These are phyloP conservation scores for Apamea anceps DNA, from an alignment of 2,888 invertebrate genomes.

Conservation along the genomic window DNA sequence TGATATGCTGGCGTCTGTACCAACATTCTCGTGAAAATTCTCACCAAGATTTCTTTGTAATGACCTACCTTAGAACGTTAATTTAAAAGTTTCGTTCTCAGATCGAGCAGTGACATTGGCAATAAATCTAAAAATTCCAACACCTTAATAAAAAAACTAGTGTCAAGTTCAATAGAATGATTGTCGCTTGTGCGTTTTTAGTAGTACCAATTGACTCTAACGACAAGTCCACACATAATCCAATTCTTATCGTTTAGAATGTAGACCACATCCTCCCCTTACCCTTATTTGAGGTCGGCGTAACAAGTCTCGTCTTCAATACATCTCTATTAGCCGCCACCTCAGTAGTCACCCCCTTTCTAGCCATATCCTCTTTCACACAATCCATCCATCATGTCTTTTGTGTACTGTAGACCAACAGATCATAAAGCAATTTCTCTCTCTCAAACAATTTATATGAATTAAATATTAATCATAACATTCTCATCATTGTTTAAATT, in stretches of 20 bases:
- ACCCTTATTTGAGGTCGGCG: not conserved
- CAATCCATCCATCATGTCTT: constrained; percentile 29
- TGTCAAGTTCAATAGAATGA: constrained; percentile 23
- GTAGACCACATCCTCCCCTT: not conserved
- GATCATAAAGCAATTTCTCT: constrained; percentile 57
- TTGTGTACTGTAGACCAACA: constrained; percentile 18
- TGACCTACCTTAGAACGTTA: not conserved
- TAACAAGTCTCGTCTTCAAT: not conserved
- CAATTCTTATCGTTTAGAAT: not conserved
- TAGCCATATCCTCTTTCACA: not conserved
- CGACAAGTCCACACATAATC: not conserved
- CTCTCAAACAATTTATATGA: constrained; percentile 66
- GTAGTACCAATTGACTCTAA: constrained; percentile 24
- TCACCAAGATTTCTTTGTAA: not conserved
- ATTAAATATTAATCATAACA: constrained; percentile 70
- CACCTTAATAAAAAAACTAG: constrained; percentile 22
- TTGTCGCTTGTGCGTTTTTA: constrained; percentile 21
- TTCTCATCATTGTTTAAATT: constrained; percentile 73
- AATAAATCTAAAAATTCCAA: constrained; percentile 24
- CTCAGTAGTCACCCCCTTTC: not conserved
- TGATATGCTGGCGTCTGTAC: no score
- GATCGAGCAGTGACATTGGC: not conserved
- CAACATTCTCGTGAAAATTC: constrained; percentile 11
- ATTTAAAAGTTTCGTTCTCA: constrained; percentile 23
- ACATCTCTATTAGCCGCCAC: no score